Conservation (phyloP, 2,888 invertebrate species). For the Pristionchus arcanus region DNA sequence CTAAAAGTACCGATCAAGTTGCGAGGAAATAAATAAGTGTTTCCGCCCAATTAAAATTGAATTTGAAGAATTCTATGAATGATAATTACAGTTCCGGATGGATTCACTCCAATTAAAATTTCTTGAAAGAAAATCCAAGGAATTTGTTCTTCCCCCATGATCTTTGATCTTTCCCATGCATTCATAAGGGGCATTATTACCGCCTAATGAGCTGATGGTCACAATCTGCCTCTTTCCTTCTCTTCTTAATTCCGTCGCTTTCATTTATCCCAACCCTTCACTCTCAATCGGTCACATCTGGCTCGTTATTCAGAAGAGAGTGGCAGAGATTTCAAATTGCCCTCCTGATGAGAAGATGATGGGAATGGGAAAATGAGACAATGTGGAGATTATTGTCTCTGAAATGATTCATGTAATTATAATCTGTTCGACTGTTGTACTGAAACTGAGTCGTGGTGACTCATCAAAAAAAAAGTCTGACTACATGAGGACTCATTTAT, state of each 20-base stretch:
- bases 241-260: conserved; percentile 18
- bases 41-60: no score
- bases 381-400: no score
- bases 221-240: not conserved
- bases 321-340: conserved; percentile 39
- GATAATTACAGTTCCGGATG: no score
- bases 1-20: not conserved
- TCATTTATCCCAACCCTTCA: conserved; percentile 18
- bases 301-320: conserved; percentile 31
- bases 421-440: no score
- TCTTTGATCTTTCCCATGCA: not conserved
- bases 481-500: not conserved
- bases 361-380: no score
- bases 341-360: not conserved
- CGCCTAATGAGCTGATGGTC: not conserved
- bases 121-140: no score
- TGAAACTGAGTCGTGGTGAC: not conserved
- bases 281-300: conserved; percentile 11
- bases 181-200: not conserved
- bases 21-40: not conserved
- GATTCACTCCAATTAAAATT: no score
- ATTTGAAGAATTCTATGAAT: no score
- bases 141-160: no score
- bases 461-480: not conserved
- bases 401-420: no score